Conservation (phyloP, 2,113 vertebrate genomes). For the Callaeas wilsoni region DNA sequence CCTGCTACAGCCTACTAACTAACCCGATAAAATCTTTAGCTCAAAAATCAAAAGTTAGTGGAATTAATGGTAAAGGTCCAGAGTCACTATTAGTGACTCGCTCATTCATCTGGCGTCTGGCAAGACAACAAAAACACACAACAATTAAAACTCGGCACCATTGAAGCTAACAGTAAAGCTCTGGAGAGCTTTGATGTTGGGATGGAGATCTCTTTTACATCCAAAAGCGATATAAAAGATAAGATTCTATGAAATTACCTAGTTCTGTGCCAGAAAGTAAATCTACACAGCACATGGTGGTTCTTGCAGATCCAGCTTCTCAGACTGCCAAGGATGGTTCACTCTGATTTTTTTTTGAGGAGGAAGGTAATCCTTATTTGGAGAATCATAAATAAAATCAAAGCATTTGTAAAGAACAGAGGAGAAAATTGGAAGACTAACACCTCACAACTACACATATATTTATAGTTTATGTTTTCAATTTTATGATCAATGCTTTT, state of each 20-base stretch:
- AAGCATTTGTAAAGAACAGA: not conserved
- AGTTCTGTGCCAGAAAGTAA: not conserved
- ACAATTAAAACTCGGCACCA: not conserved
- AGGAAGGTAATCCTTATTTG: not conserved
- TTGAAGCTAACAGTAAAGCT: not conserved
- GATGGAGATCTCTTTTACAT: not conserved
- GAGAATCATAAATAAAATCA: not conserved
- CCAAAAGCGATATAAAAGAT: not conserved
- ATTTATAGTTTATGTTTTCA: not conserved
- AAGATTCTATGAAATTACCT: not conserved
- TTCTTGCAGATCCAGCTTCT: not conserved
- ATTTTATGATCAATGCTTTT: not conserved
- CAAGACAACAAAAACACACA: not conserved
- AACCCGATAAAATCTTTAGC: not conserved
- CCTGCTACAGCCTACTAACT: not conserved
- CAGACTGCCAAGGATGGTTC: not conserved
- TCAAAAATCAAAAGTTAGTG: not conserved
- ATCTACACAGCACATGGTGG: rapidly evolving
- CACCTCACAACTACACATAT: not conserved
- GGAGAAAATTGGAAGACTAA: not conserved
- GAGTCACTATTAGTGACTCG: not conserved
- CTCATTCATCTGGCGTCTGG: not conserved
- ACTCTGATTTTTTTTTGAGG: not conserved
- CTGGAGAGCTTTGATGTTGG: not conserved
- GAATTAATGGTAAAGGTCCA: not conserved